Conservation (phyloP, 2,888 invertebrate species). For the Drosophila peninsularis region DNA sequence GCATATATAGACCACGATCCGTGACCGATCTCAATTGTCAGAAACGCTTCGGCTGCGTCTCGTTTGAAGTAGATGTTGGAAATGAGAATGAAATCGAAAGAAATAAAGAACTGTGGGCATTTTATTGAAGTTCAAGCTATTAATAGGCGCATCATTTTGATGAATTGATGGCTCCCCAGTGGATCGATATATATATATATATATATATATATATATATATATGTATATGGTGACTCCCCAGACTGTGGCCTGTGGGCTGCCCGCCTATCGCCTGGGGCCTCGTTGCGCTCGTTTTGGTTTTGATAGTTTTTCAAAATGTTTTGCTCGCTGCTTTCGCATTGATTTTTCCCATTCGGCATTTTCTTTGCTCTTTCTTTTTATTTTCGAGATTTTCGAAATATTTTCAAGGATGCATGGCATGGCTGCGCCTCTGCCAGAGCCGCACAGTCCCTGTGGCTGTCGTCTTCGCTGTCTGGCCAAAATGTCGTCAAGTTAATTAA, state of each 20-base stretch:
- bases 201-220: not conserved
- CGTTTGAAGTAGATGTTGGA: constrained; percentile 64
- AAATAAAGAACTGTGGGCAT: constrained; percentile 57
- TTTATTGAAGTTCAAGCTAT: constrained; percentile 74
- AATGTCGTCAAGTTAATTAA: constrained; percentile 81
- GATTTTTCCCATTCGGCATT: constrained; percentile 63
- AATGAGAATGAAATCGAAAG: constrained; percentile 25
- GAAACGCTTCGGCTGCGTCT: constrained; percentile 71
- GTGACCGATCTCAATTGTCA: constrained; percentile 55
- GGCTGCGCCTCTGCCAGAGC: constrained; percentile 8
- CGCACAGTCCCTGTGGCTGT: constrained; percentile 7
- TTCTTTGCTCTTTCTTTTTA: constrained; percentile 33
- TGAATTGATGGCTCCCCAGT: constrained; percentile 80
- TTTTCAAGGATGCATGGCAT: constrained; percentile 73
- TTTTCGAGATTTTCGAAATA: constrained; percentile 65
- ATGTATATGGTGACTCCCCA: not conserved
- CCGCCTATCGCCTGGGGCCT: constrained; percentile 35
- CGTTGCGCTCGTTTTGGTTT: constrained; percentile 65
- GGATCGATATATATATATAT: constrained; percentile 36
- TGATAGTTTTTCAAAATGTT: constrained; percentile 69
- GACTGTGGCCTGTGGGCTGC: not conserved
- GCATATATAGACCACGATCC: constrained; percentile 14
- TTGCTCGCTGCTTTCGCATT: constrained; percentile 55
- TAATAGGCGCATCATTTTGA: constrained; percentile 73
- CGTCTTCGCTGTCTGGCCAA: constrained; percentile 52